Base-by-base conservation (phyloP, 2,797 vertebrate genomes). In the Pangasius krempfi region DNA sequence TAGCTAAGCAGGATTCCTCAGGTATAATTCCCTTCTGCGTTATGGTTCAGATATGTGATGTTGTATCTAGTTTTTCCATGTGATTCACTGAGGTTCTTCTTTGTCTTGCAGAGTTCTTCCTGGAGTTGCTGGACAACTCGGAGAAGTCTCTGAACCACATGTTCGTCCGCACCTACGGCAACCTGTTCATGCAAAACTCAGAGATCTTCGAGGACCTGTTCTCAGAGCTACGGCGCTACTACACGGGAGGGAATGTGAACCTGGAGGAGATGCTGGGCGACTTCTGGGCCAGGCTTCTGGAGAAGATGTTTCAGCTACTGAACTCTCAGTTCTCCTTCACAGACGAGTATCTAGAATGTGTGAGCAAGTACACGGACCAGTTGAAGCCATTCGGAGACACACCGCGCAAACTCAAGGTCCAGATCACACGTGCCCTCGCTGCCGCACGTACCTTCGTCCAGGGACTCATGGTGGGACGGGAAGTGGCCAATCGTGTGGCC, bases 121-220 rank as follows among this genome's bases (percentile, higher is more conserved):
- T 98, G 92, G 98, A 99, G 93, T 97, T 99, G 88, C 96, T 99
- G 94, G 97, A 98, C 94, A 99, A 99, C 4, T 97, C 98, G 0
- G 97, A 99, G 90, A 97, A 97, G 89, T 99, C 98, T 37, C 94
- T 99, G 76, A 98, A 98, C 16, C 96, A 97, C 87, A 97, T 99
- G 97, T 99, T 99, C 93, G 97, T 96, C 14, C 96, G 95, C 90
- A 98, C 98, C 0, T 99, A 99, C 0, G 97, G 98, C 50, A 98
- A 98, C 95, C 93, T 99, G 64, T 99, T 98, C 93, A 97, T 97
- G 95, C 97, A 98, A 95, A 99, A 99, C 94, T 98, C 98, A 0
- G 98, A 99, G 93, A 97, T 99, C 58, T 99, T 99, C 94, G 97
- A 98, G 95, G 98, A 98, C 91, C 97, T 99, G 90, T 99, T 99